Base-by-base conservation (phyloP, 23 tunicate genomes). In the Trididemnum clinides region DNA sequence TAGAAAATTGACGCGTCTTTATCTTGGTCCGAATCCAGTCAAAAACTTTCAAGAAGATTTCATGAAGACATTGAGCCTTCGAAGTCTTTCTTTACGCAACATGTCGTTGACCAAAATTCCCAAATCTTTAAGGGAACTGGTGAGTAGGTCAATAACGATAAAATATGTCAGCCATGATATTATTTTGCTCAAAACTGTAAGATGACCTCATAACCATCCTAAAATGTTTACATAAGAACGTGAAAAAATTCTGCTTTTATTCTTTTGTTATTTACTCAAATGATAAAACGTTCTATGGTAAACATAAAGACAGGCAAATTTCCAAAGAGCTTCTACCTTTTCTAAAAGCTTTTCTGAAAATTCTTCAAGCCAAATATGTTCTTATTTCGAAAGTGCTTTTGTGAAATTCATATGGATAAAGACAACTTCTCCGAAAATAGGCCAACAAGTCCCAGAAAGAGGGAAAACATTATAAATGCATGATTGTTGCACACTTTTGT, bases 11-110 rank as follows among this genome's bases (percentile, higher is more conserved):
- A 66, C 34, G 15, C 71, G 88, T 15, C 82, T 90, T 49, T 84
- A 80, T 32, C 77, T 90, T 36, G 95, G 95, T 26, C 95, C 95
- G 50, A 90, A 90, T 54, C 95, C 95, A 15, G 77, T 90, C 7
- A 80, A 38, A 79, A 59, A 39, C 1, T 90, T 90, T 34, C 39
- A 90, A 1, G 81, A 72, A 33, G 65, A 51, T 50, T 80, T 88
- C 65, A 33, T 90, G 77, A 75, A 85, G 33, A 81, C 63, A 21
- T 57, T 90, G 44, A 39, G 80, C 28, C 21, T 85, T 6, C 21
- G 44, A 34, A 31, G 81, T 39, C 35, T 90, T 37, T 80, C 86
- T 18, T 66, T 90, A 27, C 89, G 89, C 5, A 90, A 90, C 77
- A 51, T 85, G 89, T 86, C 90, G 19, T 65, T 90, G 1, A 84